These are phyloP conservation scores for Acipenser transmontanus DNA, from an alignment of 2,797 vertebrate species.

Conservation along the genomic window DNA sequence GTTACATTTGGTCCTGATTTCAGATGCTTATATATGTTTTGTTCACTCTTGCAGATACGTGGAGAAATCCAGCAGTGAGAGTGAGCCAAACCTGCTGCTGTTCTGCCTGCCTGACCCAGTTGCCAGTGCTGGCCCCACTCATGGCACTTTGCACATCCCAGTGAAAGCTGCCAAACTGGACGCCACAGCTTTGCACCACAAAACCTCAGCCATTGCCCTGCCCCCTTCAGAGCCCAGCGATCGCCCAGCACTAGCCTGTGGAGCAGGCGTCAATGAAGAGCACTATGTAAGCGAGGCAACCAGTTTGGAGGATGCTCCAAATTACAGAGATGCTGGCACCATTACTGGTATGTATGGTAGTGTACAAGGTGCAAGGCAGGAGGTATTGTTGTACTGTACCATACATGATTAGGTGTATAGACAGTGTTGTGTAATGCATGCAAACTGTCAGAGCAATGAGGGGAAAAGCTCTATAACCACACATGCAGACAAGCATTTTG, in stretches of 20 bases:
- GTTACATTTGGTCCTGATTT: too few species aligned
- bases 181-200: conserved; percentile 71
- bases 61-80: conserved; percentile 12
- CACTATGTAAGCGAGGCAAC: conserved; percentile 81
- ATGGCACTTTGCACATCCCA: conserved; percentile 75
- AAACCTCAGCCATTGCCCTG: conserved; percentile 64
- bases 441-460: too few species aligned
- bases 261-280: conserved; percentile 57
- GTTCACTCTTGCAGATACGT: conserved; percentile 30
- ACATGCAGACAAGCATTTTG: too few species aligned
- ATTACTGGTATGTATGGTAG: conserved; percentile 76
- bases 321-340: conserved; percentile 90
- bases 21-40: too few species aligned
- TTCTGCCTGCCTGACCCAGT: conserved; percentile 40
- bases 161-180: conserved; percentile 97
- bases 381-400: too few species aligned
- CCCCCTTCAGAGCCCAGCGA: conserved; percentile 36
- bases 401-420: too few species aligned
- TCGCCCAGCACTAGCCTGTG: conserved; percentile 48
- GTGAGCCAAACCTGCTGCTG: conserved; percentile 17
- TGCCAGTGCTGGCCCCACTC: conserved; percentile 45
- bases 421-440: too few species aligned
- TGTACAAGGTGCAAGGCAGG: too few species aligned
- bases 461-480: too few species aligned
- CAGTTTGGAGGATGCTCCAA: conserved; percentile 48